Conservation (phyloP, 1,140 invertebrate genomes). For the Euwallacea similis region DNA sequence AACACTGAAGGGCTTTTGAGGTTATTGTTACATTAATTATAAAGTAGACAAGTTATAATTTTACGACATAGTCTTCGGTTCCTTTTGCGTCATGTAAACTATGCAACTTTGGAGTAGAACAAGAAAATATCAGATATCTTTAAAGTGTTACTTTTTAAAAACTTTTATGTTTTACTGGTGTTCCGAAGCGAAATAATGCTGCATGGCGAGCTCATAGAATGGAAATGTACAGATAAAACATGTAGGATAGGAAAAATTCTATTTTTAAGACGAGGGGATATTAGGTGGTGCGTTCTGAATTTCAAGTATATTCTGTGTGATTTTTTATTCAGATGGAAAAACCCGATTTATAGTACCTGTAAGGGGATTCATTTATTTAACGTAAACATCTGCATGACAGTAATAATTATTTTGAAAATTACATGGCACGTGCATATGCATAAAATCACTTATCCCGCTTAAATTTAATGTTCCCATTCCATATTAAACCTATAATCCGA, state of each 20-base stretch:
- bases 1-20: neutral
- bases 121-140: slow-evolving; percentile 20
- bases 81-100: slow-evolving; percentile 1
- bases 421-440: neutral
- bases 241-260: neutral
- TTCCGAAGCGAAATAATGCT: slow-evolving; percentile 13
- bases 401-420: no score
- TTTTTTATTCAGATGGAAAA: no score
- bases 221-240: slow-evolving; percentile 10
- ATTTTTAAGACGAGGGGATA: neutral
- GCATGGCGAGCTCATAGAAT: slow-evolving; percentile 13
- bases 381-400: no score
- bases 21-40: slow-evolving; percentile 1
- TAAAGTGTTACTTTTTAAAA: slow-evolving; percentile 19
- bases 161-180: slow-evolving; percentile 14
- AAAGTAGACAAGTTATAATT: slow-evolving; percentile 3
- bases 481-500: neutral
- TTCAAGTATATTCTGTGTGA: neutral
- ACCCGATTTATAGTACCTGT: no score
- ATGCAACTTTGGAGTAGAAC: neutral
- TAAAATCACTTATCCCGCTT: neutral
- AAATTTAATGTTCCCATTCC: neutral
- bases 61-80: neutral
- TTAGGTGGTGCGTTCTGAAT: neutral
- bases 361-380: no score